Evolutionary conservation across 2,888 invertebrate genomes (phyloP), one percentile per base, ranked within the genome.

Genomic region (Amiota mariae): DNA sequence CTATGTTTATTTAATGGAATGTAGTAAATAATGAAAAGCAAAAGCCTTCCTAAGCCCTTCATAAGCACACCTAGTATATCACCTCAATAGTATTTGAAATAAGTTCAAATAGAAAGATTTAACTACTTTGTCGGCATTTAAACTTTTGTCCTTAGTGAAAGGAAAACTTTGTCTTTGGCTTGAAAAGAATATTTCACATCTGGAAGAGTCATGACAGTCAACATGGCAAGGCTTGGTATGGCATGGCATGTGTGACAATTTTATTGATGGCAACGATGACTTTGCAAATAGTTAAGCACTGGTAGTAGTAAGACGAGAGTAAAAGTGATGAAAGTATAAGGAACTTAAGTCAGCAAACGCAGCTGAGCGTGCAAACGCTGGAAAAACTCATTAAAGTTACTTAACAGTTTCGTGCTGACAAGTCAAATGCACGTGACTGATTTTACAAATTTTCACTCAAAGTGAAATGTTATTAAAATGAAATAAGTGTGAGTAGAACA

Each of bases 191-290:
- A 36, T 36, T 36, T 4, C 36, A 56, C 81, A 80, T 77, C 77
- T 66, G 77, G 76, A 79, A 75, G 72, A n/a, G n/a, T 24, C 47
- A 20, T n/a, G 51, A 66, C 36, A 6, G 46, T 24, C n/a, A 8
- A 20, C 18, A 70, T 61, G 49, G 49, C 70, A 73, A n/a, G n/a
- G n/a, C n/a, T n/a, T 24, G 24, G 24, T 3, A 24, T 72, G 78
- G 73, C n/a, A 18, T 48, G n/a, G 57, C 80, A 84, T 84, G 85
- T 86, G 79, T 79, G 79, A 82, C 85, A 82, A 70, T 81, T 84
- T 87, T 85, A 87, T 85, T 87, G 86, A 87, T 82, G 85, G 80
- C 82, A 82, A 84, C 82, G 86, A 87, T 87, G 87, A 87, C 81
- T 86, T 77, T 78, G 76, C 78, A 76, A 48, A 71, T 59, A 51